Evolutionary conservation across 2,113 vertebrate genomes (phyloP), one percentile per base, ranked within the genome.

Genomic region (Eretmochelys imbricata): DNA sequence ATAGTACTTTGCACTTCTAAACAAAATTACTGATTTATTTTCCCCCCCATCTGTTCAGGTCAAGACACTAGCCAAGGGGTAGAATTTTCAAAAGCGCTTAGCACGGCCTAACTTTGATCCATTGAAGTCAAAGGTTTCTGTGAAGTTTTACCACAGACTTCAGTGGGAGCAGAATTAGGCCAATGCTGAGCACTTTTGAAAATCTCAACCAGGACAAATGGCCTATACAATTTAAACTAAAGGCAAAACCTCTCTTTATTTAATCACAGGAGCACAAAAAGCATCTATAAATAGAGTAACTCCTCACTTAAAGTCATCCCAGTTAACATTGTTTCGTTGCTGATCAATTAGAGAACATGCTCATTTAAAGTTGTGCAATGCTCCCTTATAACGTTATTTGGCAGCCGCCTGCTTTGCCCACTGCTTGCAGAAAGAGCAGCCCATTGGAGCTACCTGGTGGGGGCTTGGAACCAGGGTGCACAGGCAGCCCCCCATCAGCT

Each of bases 1-100:
- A 0, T 42, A 46, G 31, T 2, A 75, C 42, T 75, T 12, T 65
- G 62, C 82, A 48, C 29, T 25, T 76, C 12, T 59, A 5, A 0
- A 9, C 48, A 81, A 80, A 78, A 12, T 6, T 87, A 69, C 72
- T 85, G 1, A n/a, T 53, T 53, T 75, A 42, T 46, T 76, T 46
- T 11, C 5, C n/a, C 51, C 50, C 51, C 25, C 17, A 69, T 17
- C 17, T 76, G 3, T 76, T 76, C 57, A 14, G 25, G 24, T 59
- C 57, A 84, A 35, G 29, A 25, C 46, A 27, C 38, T 48, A 72
- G 17, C 80, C 10, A 29, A 6, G 22, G 38, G 12, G 11, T 11
- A 5, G 75, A 76, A 25, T 76, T 46, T 76, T 76, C 75, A 48
- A 27, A 76, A 48, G 24, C 5, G 12, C 42, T 46, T 24, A 75